Conservation (phyloP, 1,140 invertebrate genomes). For the Muscidifurax raptorellus region DNA sequence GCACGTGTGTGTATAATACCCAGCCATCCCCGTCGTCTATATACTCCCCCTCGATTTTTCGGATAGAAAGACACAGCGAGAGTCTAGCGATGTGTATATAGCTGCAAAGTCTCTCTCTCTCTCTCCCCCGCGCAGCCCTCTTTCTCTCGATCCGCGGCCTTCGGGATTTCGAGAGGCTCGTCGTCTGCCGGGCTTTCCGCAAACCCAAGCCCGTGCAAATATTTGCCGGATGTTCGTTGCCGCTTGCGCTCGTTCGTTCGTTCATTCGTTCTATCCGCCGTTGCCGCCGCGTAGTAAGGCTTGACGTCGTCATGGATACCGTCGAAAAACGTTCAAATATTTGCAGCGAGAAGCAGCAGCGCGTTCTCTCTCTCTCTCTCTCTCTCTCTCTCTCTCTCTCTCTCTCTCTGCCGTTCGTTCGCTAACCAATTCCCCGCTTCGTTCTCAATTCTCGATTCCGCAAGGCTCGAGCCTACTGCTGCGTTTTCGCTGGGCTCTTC, state of each 20-base stretch:
- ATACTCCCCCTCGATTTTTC: background rate
- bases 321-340: slow-evolving; percentile 68
- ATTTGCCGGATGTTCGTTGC: slow-evolving; percentile 64
- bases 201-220: slow-evolving; percentile 62
- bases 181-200: slow-evolving; percentile 58
- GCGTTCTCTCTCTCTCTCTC: slow-evolving; percentile 58
- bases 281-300: slow-evolving; percentile 54
- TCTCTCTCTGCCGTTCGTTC: slow-evolving; percentile 44
- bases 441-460: slow-evolving; percentile 47
- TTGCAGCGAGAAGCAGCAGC: slow-evolving; percentile 60
- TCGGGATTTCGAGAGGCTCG: slow-evolving; percentile 55
- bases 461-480: slow-evolving; percentile 18
- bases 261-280: slow-evolving; percentile 59
- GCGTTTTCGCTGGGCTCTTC: slow-evolving; percentile 12
- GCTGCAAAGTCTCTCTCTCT: background rate
- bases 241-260: slow-evolving; percentile 57
- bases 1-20: background rate
- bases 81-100: background rate
- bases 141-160: slow-evolving; percentile 35
- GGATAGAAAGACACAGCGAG: slow-evolving; percentile 10
- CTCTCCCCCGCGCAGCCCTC: background rate
- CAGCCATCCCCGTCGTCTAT: background rate
- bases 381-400: slow-evolving; percentile 43
- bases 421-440: slow-evolving; percentile 61
- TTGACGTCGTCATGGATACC: slow-evolving; percentile 66